These are phyloP conservation scores for Paedocypris micromegethes DNA, from an alignment of 2,797 vertebrate species.

Conservation along the genomic window DNA sequence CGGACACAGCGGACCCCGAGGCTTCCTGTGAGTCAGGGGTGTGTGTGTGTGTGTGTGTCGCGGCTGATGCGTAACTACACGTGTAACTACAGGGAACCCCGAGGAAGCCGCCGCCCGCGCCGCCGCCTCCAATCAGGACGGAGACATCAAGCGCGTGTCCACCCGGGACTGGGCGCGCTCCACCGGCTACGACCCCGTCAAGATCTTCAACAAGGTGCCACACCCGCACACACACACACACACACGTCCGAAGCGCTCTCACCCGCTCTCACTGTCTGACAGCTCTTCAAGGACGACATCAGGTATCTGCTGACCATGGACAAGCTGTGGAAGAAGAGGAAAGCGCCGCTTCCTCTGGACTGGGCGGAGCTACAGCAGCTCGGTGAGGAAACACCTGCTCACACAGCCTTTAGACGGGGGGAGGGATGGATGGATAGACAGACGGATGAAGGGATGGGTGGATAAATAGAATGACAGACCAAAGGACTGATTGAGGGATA, in stretches of 20 bases:
- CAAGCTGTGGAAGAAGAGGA: constrained; percentile 97
- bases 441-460: too few species aligned
- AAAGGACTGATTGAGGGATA: too few species aligned
- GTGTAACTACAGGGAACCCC: constrained; percentile 77
- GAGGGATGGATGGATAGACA: too few species aligned
- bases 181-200: constrained; percentile 86
- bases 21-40: constrained; percentile 81
- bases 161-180: constrained; percentile 96
- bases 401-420: too few species aligned
- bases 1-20: constrained; percentile 95
- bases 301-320: constrained; percentile 96
- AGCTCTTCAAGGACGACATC: constrained; percentile 99
- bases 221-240: too few species aligned
- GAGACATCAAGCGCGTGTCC: constrained; percentile 90
- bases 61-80: too few species aligned
- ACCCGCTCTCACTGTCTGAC: not conserved
- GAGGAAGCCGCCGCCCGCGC: constrained; percentile 84
- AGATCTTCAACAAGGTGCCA: constrained; percentile 93
- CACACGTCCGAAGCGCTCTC: too few species aligned
- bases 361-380: constrained; percentile 82
- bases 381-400: constrained; percentile 61
- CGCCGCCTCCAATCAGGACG: constrained; percentile 85
- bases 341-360: constrained; percentile 87
- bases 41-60: constrained; percentile 18
- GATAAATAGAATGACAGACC: too few species aligned